Percentiles rank a stretch among this genome's conserved stretches.
These are phyloP conservation scores for Montipora foliosa DNA, from an alignment of 64 coral and sea anemone genomes.

Conservation along the genomic window DNA sequence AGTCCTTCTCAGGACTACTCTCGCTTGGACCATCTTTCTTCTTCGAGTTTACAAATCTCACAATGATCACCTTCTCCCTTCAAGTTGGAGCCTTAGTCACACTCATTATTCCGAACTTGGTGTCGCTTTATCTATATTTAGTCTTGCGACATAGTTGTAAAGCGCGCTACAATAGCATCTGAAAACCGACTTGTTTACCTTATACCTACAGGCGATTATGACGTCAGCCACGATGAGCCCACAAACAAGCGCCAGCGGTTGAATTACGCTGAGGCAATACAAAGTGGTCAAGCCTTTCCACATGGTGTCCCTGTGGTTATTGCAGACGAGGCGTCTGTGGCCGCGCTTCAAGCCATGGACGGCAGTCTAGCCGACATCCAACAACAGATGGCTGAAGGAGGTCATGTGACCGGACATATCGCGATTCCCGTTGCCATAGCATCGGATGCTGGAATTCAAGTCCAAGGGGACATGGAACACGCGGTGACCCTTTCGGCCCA, in stretches of 20 bases:
- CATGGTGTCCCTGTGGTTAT: slow-evolving; percentile 91
- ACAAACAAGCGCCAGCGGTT: slow-evolving; percentile 86
- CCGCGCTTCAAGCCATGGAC: slow-evolving; percentile 96
- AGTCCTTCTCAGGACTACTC: too few relatives aligned
- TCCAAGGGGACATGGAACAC: slow-evolving; percentile 75
- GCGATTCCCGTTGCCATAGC: slow-evolving; percentile 98
- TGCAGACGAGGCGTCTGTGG: slow-evolving; percentile 93
- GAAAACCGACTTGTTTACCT: not conserved
- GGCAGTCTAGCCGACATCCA: slow-evolving; percentile 89
- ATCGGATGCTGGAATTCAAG: slow-evolving; percentile 90
- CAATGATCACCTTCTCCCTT: too few relatives aligned
- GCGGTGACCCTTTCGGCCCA: slow-evolving; percentile 73
- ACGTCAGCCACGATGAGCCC: slow-evolving; percentile 72
- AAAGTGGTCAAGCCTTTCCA: slow-evolving; percentile 81
- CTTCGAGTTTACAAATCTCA: too few relatives aligned
- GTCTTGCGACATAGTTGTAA: too few relatives aligned
- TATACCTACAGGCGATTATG: slow-evolving; percentile 54
- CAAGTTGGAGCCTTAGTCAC: too few relatives aligned
- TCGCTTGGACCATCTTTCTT: too few relatives aligned
- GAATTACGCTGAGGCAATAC: slow-evolving; percentile 80
- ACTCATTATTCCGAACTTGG: too few relatives aligned
- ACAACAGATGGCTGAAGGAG: slow-evolving; percentile 88
- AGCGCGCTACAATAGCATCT: not conserved
- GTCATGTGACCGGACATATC: slow-evolving; percentile 89
- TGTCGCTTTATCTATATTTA: too few relatives aligned